Evolutionary conservation across 2,113 vertebrate species (phyloP).

Genomic region (Danionella cerebrum): DNA sequence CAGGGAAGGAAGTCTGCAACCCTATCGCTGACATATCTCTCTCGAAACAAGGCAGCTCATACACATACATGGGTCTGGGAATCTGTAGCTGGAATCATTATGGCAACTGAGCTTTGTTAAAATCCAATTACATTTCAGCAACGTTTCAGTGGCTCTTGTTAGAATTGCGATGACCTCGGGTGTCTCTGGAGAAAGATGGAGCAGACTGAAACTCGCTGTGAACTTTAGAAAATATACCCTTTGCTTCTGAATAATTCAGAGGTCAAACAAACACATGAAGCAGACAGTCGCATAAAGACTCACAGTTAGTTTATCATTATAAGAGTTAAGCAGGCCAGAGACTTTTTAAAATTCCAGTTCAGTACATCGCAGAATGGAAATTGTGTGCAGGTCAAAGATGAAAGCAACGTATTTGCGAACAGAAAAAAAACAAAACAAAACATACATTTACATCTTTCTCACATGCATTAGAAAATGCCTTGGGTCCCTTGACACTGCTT

Average conservation of each 20-base stretch:
- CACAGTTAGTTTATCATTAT: not conserved
- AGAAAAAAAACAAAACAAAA: no score
- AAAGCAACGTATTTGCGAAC: no score
- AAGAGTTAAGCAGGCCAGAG: no score
- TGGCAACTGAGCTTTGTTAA: not conserved
- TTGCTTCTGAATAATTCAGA: not conserved
- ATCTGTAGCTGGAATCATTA: constrained; percentile 14
- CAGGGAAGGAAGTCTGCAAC: not conserved
- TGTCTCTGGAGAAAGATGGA: constrained; percentile 11
- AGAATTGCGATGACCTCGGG: constrained; percentile 14
- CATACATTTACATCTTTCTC: no score
- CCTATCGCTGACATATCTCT: not conserved
- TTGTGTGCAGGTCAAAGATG: no score
- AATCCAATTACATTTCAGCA: constrained; percentile 32
- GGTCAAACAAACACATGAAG: constrained; percentile 5
- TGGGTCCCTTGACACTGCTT: no score
- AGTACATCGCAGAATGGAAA: no score
- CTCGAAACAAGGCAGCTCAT: constrained; percentile 10
- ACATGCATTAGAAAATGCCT: no score
- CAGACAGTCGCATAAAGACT: not conserved
- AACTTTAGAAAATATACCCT: not conserved
- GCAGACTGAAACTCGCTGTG: not conserved
- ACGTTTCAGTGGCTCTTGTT: constrained; percentile 10
- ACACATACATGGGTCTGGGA: not conserved
- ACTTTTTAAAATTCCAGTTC: no score